These are phyloP conservation scores for Stomorhina lunata DNA, from an alignment of 2,888 invertebrate species.

Conservation along the genomic window DNA sequence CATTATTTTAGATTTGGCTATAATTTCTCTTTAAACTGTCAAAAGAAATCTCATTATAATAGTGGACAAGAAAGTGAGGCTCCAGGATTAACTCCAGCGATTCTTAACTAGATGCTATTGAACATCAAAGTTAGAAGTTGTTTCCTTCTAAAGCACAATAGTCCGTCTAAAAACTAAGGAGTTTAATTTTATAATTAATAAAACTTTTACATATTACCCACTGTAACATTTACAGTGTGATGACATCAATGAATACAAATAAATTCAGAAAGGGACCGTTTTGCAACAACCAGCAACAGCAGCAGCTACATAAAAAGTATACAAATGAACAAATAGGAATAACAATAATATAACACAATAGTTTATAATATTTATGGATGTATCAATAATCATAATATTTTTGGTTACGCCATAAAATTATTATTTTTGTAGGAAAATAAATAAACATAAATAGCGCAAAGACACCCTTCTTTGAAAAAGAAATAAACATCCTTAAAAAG, in stretches of 20 bases:
- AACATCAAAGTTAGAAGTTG: too few species aligned
- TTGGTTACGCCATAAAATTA: constrained; percentile 66
- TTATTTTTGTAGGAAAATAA: constrained; percentile 29
- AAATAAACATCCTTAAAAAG: background rate
- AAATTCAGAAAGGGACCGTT: constrained; percentile 25
- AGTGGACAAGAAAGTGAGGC: too few species aligned
- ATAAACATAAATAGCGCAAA: constrained; percentile 41
- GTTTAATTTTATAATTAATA: too few species aligned
- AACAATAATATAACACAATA: constrained; percentile 22
- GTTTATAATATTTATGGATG: constrained; percentile 59
- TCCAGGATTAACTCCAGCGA: too few species aligned
- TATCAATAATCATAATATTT: constrained; percentile 67
- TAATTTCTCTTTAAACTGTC: too few species aligned
- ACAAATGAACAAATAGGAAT: background rate
- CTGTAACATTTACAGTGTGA: constrained; percentile 35
- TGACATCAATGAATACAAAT: constrained; percentile 58
- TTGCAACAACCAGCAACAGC: background rate
- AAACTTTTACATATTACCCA: constrained; percentile 20
- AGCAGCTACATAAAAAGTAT: background rate
- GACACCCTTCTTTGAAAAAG: background rate
- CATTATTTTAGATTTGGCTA: too few species aligned
- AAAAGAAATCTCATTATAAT: too few species aligned
- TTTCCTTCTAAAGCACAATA: too few species aligned
- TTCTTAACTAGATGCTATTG: too few species aligned
- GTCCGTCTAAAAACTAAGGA: too few species aligned